Evolutionary conservation across 2,888 invertebrate species (phyloP).

Genomic region (Melanargia galathea): DNA sequence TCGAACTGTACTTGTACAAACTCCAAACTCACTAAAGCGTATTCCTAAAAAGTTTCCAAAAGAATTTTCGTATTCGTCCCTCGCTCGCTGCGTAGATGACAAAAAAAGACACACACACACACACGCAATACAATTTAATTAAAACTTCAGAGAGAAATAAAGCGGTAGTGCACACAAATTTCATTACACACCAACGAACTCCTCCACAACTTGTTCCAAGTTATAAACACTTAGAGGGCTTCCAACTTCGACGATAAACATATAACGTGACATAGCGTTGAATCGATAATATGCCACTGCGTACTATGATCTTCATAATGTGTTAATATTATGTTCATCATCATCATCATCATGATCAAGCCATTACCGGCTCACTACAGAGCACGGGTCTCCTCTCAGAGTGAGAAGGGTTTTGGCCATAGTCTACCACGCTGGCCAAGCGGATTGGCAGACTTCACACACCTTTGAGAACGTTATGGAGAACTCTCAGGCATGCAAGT

Average conservation of each 20-base stretch:
- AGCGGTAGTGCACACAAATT: slow-evolving; percentile 26
- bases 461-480: too few relatives aligned
- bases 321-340: too few relatives aligned
- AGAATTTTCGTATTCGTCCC: slow-evolving; percentile 8
- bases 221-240: slow-evolving; percentile 34
- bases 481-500: too few relatives aligned
- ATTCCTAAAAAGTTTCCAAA: neutral
- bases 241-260: slow-evolving; percentile 20
- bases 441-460: too few relatives aligned
- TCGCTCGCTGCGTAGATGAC: neutral
- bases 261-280: slow-evolving; percentile 12
- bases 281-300: slow-evolving; percentile 22
- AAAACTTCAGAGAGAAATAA: slow-evolving; percentile 31
- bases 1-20: neutral
- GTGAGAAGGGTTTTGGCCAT: too few relatives aligned
- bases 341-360: too few relatives aligned
- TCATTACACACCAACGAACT: slow-evolving; percentile 30
- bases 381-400: too few relatives aligned
- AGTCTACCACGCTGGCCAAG: too few relatives aligned
- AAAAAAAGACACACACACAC: slow-evolving; percentile 9
- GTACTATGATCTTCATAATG: too few relatives aligned
- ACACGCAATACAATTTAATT: slow-evolving; percentile 29
- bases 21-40: neutral
- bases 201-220: slow-evolving; percentile 28
- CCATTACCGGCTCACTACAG: too few relatives aligned